Conservation (phyloP, 2,888 invertebrate genomes). For the Cryptophagus acutangulus region DNA sequence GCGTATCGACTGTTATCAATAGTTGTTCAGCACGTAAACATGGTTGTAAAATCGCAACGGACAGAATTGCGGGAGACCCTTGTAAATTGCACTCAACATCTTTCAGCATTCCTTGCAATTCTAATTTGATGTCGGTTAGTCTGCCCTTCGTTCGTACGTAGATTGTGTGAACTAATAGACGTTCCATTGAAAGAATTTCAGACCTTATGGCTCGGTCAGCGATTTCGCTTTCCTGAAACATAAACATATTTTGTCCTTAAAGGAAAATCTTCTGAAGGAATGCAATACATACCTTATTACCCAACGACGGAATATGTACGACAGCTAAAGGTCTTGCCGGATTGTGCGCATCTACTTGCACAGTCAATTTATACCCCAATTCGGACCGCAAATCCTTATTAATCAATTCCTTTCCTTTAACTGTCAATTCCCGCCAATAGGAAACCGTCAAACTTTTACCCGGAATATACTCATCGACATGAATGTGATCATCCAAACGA, state of each 20-base stretch:
- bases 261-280: background rate
- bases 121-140: constrained; percentile 74
- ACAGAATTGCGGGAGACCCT: constrained; percentile 90
- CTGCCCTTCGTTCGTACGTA: constrained; percentile 86
- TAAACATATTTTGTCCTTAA: too few relatives aligned
- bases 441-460: constrained; percentile 88
- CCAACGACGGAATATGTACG: constrained; percentile 62
- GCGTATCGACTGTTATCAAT: constrained; percentile 88
- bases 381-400: constrained; percentile 71
- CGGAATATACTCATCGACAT: constrained; percentile 85
- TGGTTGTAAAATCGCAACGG: constrained; percentile 83
- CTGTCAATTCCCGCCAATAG: constrained; percentile 79
- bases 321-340: constrained; percentile 70
- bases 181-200: constrained; percentile 92
- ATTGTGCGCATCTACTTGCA: constrained; percentile 82
- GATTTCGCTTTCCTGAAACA: constrained; percentile 59
- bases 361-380: constrained; percentile 79
- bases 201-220: constrained; percentile 77
- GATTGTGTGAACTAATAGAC: constrained; percentile 89
- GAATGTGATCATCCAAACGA: constrained; percentile 81
- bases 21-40: constrained; percentile 89
- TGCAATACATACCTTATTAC: constrained; percentile 55
- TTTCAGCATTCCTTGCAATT: constrained; percentile 65
- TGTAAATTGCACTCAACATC: constrained; percentile 73
- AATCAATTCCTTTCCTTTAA: constrained; percentile 45